Conservation (phyloP, 64 coral and sea anemone species). For the Astreopora myriophthalma region DNA sequence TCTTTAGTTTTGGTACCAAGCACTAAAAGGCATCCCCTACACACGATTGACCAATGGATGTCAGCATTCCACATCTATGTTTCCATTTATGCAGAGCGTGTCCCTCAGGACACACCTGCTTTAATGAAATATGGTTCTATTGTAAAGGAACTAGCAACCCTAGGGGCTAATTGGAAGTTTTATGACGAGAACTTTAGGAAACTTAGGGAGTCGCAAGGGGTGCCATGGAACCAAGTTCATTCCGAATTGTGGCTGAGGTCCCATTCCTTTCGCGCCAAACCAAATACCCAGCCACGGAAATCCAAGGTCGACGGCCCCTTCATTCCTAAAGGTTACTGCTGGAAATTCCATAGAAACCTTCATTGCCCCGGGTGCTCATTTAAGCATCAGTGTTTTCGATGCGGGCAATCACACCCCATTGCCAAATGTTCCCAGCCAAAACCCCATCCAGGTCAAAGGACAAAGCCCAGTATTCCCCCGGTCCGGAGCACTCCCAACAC, state of each 20-base stretch:
- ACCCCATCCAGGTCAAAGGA: neutral
- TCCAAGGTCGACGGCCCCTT: neutral
- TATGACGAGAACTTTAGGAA: constrained; percentile 65
- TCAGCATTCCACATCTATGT: constrained; percentile 55
- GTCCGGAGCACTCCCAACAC: constrained; percentile 14
- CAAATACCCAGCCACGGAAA: neutral
- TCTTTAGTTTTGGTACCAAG: neutral
- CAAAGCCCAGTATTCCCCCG: neutral
- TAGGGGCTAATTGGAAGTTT: constrained; percentile 32
- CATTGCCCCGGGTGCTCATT: neutral
- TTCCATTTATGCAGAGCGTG: constrained; percentile 16
- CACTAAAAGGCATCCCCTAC: neutral
- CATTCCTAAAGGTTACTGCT: neutral
- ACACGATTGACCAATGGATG: constrained; percentile 29
- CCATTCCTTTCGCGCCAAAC: neutral
- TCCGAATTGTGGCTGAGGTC: constrained; percentile 20
- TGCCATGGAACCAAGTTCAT: constrained; percentile 8
- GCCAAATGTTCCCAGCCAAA: neutral
- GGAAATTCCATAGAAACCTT: neutral
- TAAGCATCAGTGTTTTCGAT: neutral
- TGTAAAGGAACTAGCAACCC: constrained; percentile 33
- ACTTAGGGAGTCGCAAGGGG: constrained; percentile 5
- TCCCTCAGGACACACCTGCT: neutral
- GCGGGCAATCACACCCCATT: neutral
- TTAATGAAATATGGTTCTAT: constrained; percentile 59